Conservation (phyloP, 2,113 vertebrate genomes). For the Anhinga rufa region DNA sequence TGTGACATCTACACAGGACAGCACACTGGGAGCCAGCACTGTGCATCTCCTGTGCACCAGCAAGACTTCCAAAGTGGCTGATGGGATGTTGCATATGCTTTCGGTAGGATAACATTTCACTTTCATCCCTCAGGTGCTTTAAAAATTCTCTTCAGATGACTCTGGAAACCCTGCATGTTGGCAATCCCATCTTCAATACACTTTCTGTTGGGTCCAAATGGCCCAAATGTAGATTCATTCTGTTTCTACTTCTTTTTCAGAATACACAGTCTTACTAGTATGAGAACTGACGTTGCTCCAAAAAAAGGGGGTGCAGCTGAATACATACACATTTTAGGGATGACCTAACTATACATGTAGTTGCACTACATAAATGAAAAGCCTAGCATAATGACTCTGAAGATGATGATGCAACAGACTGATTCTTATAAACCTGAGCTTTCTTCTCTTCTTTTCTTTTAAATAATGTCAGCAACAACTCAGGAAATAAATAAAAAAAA, state of each 20-base stretch:
- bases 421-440: neutral
- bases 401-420: neutral
- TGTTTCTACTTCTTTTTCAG: neutral
- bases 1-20: neutral
- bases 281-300: neutral
- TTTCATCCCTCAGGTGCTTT: neutral
- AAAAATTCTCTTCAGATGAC: neutral
- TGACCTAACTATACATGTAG: neutral
- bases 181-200: neutral
- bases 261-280: neutral
- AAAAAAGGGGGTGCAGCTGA: neutral
- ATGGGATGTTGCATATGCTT: neutral
- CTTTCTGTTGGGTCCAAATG: neutral
- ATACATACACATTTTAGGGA: neutral
- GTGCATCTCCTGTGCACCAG: neutral
- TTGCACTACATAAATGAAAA: neutral
- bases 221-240: neutral
- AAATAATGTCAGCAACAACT: neutral
- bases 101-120: neutral
- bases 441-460: neutral
- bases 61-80: neutral
- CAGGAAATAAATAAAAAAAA: neutral
- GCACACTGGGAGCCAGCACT: too few species aligned
- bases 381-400: neutral
- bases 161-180: neutral